These are phyloP conservation scores for Silvanus unidentatus DNA, from an alignment of 2,888 invertebrate species.

Conservation along the genomic window DNA sequence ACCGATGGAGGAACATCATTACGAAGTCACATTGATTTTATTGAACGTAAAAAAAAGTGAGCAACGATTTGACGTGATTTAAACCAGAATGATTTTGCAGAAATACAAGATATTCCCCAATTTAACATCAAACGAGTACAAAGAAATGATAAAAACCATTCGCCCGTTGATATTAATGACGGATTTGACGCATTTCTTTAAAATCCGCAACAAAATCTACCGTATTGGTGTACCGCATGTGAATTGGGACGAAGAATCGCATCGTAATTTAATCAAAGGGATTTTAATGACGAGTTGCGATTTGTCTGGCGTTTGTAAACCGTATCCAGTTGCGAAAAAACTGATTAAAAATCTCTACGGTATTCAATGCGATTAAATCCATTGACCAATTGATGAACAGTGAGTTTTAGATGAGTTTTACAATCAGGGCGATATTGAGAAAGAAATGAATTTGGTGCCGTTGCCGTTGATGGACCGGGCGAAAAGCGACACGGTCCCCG, in stretches of 20 bases:
- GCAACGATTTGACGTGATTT: too few relatives aligned
- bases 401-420: slow-evolving; percentile 40
- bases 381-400: too few relatives aligned
- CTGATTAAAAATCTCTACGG: slow-evolving; percentile 53
- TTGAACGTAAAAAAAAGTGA: slow-evolving; percentile 50
- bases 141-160: too few relatives aligned
- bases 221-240: slow-evolving; percentile 48
- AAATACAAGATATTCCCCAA: too few relatives aligned
- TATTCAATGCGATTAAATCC: too few relatives aligned
- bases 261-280: slow-evolving; percentile 52
- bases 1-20: slow-evolving; percentile 57
- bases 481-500: slow-evolving; percentile 53
- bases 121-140: too few relatives aligned
- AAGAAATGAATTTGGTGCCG: slow-evolving; percentile 53
- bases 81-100: too few relatives aligned
- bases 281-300: slow-evolving; percentile 58
- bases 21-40: slow-evolving; percentile 52
- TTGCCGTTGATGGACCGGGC: too few relatives aligned
- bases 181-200: slow-evolving; percentile 55
- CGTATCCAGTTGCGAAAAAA: slow-evolving; percentile 51
- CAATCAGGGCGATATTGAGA: slow-evolving; percentile 55
- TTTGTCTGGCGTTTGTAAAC: slow-evolving; percentile 55
- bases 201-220: slow-evolving; percentile 50
- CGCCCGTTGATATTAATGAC: slow-evolving; percentile 56
- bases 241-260: slow-evolving; percentile 48